These are phyloP conservation scores for Euzetes globulus DNA, from an alignment of 2,888 invertebrate genomes.

Conservation along the genomic window DNA sequence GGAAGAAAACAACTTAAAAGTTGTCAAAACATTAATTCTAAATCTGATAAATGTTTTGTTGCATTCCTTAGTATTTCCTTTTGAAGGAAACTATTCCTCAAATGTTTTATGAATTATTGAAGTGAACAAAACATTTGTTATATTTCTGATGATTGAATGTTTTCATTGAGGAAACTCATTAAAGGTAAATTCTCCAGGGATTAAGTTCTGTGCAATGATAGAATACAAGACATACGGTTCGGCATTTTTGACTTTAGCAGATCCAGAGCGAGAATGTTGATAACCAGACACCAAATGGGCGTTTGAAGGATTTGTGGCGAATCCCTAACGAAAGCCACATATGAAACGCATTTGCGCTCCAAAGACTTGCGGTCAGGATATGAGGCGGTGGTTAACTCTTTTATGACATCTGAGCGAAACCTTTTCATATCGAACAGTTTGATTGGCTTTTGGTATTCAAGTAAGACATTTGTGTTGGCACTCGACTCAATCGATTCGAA, in stretches of 20 bases:
- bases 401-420: constrained; percentile 82
- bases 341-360: constrained; percentile 85
- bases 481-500: constrained; percentile 39
- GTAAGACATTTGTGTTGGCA: constrained; percentile 48
- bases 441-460: constrained; percentile 85
- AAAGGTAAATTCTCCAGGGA: too few species aligned
- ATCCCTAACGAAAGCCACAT: constrained; percentile 84
- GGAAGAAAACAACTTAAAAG: too few species aligned
- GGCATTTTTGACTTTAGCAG: constrained; percentile 82
- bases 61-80: too few species aligned
- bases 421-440: constrained; percentile 96
- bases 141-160: too few species aligned
- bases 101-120: too few species aligned
- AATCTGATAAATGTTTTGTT: too few species aligned
- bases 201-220: neutral
- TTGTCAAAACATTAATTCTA: too few species aligned
- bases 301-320: constrained; percentile 82
- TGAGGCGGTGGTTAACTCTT: constrained; percentile 63
- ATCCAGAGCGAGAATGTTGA: constrained; percentile 94
- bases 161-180: too few species aligned
- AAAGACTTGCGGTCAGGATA: constrained; percentile 81
- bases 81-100: too few species aligned
- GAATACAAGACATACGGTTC: neutral
- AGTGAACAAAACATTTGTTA: too few species aligned
- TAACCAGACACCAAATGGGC: constrained; percentile 93